Evolutionary conservation across 2,113 vertebrate genomes (phyloP).

Genomic region (Chlorocebus sabaeus): DNA sequence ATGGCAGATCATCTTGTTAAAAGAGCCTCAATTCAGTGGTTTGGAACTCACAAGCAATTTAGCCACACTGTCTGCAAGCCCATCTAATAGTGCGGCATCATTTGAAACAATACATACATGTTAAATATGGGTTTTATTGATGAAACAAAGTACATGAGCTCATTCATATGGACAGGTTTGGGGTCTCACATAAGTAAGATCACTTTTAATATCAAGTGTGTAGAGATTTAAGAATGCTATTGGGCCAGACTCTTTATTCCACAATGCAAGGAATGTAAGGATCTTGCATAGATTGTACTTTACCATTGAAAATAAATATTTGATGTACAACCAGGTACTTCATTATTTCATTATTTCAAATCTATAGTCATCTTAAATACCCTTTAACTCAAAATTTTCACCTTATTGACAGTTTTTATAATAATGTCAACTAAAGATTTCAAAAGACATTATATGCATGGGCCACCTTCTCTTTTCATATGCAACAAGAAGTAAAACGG

Average conservation of each 20-base stretch:
- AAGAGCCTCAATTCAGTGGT: constrained; percentile 77
- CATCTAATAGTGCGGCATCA: constrained; percentile 44
- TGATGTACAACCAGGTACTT: not conserved
- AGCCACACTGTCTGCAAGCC: constrained; percentile 61
- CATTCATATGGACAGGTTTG: constrained; percentile 26
- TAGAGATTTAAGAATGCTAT: not conserved
- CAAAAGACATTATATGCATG: not conserved
- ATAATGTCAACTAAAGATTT: not conserved
- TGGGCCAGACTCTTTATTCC: not conserved
- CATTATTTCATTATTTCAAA: not conserved
- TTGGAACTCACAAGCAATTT: constrained; percentile 78
- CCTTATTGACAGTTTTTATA: not conserved
- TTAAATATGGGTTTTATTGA: constrained; percentile 18
- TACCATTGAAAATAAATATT: constrained; percentile 34
- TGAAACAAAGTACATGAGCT: constrained; percentile 46
- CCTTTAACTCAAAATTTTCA: not conserved
- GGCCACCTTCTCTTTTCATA: not conserved
- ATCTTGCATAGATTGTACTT: not conserved
- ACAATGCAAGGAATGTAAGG: not conserved
- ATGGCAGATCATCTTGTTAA: constrained; percentile 81
- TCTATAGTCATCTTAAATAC: not conserved
- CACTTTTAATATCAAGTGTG: not conserved
- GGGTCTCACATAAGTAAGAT: not conserved
- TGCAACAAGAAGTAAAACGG: not conserved
- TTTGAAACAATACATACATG: constrained; percentile 36